Evolutionary conservation across 2,113 vertebrate species (phyloP), one percentile per base, ranked within the genome.

Genomic region (Microcebus griseorufus): DNA sequence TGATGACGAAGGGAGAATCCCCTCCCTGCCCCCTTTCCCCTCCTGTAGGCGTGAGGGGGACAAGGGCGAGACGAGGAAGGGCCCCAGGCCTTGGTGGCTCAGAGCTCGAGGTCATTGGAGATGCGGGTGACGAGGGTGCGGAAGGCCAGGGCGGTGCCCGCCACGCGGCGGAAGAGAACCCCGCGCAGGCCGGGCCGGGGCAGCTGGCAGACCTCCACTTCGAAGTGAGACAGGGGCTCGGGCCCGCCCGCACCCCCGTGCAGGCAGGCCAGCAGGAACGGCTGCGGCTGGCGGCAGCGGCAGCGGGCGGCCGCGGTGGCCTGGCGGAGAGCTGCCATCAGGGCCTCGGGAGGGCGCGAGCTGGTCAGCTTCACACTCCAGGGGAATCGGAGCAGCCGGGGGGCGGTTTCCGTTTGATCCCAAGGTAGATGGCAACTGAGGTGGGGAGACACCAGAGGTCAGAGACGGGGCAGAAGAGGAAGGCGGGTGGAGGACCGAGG

Each of bases 401-500:
- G 98, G 98, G 98, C 86, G 98, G 98, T 96, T 98, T 98, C 99
- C 99, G 99, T 98, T 99, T 99, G 99, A 99, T 99, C 98, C 99
- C 99, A 99, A 99, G 99, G 99, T 99, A 99, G 98, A 99, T 99
- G 98, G 99, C 99, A 98, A 99, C 99, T 99, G 94, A 51, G 16
- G 12, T 3, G 37, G 48, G 76, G 18, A 53, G 48, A 65, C 0
- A 48, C 0, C 0, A 11, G 18, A 7, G 16, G 73, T 96, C 64
- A 97, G n/a, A n/a, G 67, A 10, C 5, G 48, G 65, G 23, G 53
- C 39, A 9, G 9, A 58, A 4, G 13, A 13, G 67, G 72, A 60
- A 72, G 90, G n/a, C 6, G 32, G 48, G 75, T 5, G 6, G 22
- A 55, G 17, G 32, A 45, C 7, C 8, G 2, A 62, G 55, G 29